Evolutionary conservation across 2,113 vertebrate species (phyloP).

Genomic region (Dunckerocampus dactyliophorus): DNA sequence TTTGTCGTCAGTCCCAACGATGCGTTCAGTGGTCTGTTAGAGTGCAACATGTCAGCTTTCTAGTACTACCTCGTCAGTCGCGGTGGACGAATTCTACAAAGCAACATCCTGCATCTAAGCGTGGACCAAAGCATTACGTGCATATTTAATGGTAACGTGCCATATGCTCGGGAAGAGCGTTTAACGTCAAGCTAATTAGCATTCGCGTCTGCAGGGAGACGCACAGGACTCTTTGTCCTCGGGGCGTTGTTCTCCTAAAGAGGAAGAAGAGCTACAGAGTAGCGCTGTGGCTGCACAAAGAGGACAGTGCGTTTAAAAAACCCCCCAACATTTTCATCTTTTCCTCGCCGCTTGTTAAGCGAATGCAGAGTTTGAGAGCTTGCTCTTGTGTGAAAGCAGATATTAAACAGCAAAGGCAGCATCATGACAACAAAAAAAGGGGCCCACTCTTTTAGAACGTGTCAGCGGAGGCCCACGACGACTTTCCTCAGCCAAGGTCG

Average conservation of each 20-base stretch:
- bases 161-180: constrained; percentile 47
- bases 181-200: constrained; percentile 46
- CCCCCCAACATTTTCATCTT: background rate
- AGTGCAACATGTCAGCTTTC: too few species aligned
- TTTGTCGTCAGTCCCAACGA: too few species aligned
- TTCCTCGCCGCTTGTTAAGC: background rate
- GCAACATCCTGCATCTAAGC: background rate
- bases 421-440: background rate
- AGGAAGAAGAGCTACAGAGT: background rate
- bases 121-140: constrained; percentile 18
- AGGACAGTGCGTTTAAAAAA: background rate
- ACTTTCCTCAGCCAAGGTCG: constrained; percentile 61
- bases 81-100: background rate
- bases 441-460: background rate
- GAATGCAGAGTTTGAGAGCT: background rate
- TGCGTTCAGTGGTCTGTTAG: too few species aligned
- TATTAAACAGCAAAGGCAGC: background rate
- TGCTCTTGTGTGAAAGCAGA: background rate
- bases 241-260: constrained; percentile 27
- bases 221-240: constrained; percentile 16
- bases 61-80: too few species aligned
- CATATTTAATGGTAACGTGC: constrained; percentile 52
- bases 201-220: constrained; percentile 40
- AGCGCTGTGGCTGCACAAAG: too few species aligned
- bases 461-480: constrained; percentile 49